Percentiles rank a stretch among this genome's conserved stretches.
Evolutionary conservation across 1,140 invertebrate genomes (phyloP).

Genomic region (Fopius arisanus): DNA sequence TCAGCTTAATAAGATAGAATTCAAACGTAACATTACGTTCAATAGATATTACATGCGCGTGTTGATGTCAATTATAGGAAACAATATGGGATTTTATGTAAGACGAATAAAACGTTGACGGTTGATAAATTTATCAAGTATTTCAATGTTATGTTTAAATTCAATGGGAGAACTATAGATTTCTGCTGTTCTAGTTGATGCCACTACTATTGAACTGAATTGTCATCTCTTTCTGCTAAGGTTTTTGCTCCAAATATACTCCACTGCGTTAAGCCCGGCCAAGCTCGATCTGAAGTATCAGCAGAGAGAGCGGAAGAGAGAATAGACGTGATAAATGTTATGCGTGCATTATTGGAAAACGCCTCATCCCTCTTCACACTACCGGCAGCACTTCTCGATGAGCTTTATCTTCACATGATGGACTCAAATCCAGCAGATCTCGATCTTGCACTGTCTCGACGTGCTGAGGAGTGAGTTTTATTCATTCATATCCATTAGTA

Average conservation of each 20-base stretch:
- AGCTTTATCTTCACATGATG: slow-evolving; percentile 85
- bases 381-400: slow-evolving; percentile 81
- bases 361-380: slow-evolving; percentile 79
- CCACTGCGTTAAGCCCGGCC: slow-evolving; percentile 75
- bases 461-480: slow-evolving; percentile 66
- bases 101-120: too few species aligned
- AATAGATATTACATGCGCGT: too few species aligned
- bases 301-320: slow-evolving; percentile 80
- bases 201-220: neutral
- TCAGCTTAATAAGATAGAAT: too few species aligned
- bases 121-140: too few species aligned
- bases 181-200: too few species aligned
- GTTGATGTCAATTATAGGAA: too few species aligned
- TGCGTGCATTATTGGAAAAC: slow-evolving; percentile 83
- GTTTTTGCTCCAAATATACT: slow-evolving; percentile 94
- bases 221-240: slow-evolving; percentile 36
- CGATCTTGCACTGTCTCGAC: slow-evolving; percentile 67
- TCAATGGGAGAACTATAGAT: too few species aligned
- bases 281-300: slow-evolving; percentile 69
- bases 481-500: neutral
- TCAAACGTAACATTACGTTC: too few species aligned
- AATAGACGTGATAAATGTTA: slow-evolving; percentile 88
- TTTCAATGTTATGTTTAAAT: too few species aligned
- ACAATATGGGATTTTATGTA: too few species aligned
- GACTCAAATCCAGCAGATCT: slow-evolving; percentile 82